phyloP scores from a whole-genome alignment of 2,113 vertebrate species.

The Ptyas mucosa region DNA sequence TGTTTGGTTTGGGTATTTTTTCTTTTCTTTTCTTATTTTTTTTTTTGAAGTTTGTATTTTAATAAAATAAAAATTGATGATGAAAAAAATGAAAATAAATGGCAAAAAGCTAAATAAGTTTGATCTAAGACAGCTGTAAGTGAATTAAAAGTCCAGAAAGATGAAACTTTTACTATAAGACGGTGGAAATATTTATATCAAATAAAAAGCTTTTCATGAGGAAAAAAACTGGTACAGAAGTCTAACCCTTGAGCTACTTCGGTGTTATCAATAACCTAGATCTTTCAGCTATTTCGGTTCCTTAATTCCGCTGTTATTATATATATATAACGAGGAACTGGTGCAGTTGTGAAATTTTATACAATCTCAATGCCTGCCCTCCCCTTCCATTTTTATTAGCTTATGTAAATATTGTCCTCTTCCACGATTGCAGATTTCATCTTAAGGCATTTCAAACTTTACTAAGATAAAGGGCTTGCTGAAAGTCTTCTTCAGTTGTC shows the following conservation, averaged over 20 bases:
- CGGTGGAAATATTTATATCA: background rate
- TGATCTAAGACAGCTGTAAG: background rate
- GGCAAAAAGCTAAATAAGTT: background rate
- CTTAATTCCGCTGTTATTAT: background rate
- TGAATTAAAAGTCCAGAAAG: background rate
- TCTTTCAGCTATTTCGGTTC: background rate
- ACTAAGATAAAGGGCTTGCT: slow-evolving; percentile 66
- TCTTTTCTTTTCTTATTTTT: background rate
- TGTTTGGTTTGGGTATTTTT: background rate
- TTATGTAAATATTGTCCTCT: slow-evolving; percentile 59
- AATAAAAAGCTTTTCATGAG: background rate
- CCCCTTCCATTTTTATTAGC: slow-evolving; percentile 66
- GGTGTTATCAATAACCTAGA: background rate
- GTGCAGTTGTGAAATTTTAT: slow-evolving; percentile 41
- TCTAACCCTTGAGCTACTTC: background rate
- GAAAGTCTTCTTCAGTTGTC: slow-evolving; percentile 57
- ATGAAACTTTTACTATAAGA: background rate
- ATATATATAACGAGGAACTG: background rate
- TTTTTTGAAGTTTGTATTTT: background rate
- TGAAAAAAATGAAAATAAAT: background rate
- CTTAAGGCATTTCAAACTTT: slow-evolving; percentile 66
- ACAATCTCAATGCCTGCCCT: slow-evolving; percentile 44
- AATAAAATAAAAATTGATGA: background rate
- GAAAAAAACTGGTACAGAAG: background rate
- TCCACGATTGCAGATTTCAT: slow-evolving; percentile 55